Conservation (phyloP, 2,888 invertebrate species). For the Tenthredo notha region DNA sequence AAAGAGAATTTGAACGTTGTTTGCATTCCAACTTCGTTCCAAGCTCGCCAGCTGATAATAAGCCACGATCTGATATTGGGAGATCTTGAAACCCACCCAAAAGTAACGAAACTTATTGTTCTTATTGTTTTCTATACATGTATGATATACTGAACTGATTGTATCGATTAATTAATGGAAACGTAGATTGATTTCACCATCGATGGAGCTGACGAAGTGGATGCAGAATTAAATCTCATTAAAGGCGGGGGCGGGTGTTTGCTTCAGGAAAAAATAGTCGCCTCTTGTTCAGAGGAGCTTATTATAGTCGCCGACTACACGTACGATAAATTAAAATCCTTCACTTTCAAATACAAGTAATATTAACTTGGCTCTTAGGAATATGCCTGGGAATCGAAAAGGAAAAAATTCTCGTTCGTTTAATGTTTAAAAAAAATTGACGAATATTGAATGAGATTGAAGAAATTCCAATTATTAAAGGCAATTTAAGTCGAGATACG, state of each 20-base stretch:
- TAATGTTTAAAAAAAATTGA: neutral
- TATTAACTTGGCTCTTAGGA: neutral
- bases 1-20: constrained; percentile 88
- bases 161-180: neutral
- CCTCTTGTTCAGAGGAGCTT: constrained; percentile 92
- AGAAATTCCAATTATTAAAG: neutral
- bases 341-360: neutral
- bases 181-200: constrained; percentile 89
- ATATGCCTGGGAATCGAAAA: neutral
- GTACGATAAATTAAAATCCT: constrained; percentile 69
- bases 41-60: constrained; percentile 93
- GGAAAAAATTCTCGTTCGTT: neutral
- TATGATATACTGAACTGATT: neutral
- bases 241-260: constrained; percentile 99
- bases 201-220: constrained; percentile 99
- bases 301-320: constrained; percentile 96
- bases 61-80: constrained; percentile 89
- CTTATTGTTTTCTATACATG: neutral
- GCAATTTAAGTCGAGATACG: neutral
- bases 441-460: neutral
- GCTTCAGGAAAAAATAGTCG: constrained; percentile 98
- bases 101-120: constrained; percentile 75
- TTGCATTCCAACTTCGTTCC: constrained; percentile 97
- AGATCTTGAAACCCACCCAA: constrained; percentile 91
- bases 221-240: constrained; percentile 91